These are phyloP conservation scores for Uropetala carovei DNA, from an alignment of 2,888 invertebrate genomes.

Conservation along the genomic window DNA sequence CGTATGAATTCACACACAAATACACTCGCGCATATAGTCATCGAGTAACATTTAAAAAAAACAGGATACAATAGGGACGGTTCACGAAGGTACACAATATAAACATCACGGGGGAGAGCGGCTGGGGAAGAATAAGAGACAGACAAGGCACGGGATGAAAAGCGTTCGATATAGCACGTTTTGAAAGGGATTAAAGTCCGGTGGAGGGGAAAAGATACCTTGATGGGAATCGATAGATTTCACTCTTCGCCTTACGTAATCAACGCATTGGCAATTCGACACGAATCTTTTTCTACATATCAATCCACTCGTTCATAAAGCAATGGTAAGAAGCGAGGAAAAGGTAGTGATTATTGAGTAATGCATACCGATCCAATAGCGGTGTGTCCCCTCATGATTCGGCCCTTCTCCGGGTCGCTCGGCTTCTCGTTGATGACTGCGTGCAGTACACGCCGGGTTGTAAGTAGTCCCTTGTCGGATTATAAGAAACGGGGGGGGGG, in stretches of 20 bases:
- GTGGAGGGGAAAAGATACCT: background rate
- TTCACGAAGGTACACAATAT: too few species aligned
- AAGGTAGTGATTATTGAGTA: background rate
- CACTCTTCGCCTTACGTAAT: too few species aligned
- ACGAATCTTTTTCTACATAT: too few species aligned
- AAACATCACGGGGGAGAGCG: too few species aligned
- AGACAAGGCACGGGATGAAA: too few species aligned
- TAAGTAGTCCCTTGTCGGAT: background rate
- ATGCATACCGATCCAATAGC: slow-evolving; percentile 59
- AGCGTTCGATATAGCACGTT: too few species aligned
- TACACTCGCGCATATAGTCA: too few species aligned
- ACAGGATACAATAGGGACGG: too few species aligned
- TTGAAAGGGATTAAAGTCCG: background rate
- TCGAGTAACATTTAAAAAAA: too few species aligned
- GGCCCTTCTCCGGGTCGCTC: slow-evolving; percentile 30
- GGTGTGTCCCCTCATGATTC: slow-evolving; percentile 50
- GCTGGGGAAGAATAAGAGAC: too few species aligned
- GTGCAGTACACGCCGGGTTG: background rate
- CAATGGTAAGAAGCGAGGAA: background rate
- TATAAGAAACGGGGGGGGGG: slow-evolving; percentile 22
- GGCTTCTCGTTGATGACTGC: background rate
- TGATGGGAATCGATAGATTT: background rate
- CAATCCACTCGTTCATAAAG: background rate
- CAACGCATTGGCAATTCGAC: too few species aligned
- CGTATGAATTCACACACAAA: too few species aligned